These are phyloP conservation scores for Matsumurasca onukii DNA, from an alignment of 1,140 invertebrate genomes.

Conservation along the genomic window DNA sequence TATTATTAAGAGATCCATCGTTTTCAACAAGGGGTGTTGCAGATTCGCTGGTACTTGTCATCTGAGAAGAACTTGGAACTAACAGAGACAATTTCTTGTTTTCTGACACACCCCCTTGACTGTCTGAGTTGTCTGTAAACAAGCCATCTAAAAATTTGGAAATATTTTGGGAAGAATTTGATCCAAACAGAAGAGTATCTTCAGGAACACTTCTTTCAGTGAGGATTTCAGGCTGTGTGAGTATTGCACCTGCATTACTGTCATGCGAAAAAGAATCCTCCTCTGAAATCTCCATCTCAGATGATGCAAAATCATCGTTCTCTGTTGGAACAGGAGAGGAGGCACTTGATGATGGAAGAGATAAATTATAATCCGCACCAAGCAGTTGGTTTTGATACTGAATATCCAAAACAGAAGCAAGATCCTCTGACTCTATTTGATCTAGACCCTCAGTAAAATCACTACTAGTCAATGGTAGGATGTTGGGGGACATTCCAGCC, in stretches of 20 bases:
- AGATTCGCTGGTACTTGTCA: too few species aligned
- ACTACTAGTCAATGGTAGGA: slow-evolving; percentile 4
- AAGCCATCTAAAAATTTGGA: slow-evolving; percentile 31
- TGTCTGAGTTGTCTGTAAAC: background rate
- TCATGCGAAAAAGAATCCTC: slow-evolving; percentile 16
- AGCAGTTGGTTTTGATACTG: slow-evolving; percentile 12
- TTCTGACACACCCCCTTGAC: too few species aligned
- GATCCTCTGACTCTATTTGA: slow-evolving; percentile 23
- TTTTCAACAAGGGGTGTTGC: too few species aligned
- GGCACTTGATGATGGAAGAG: slow-evolving; percentile 19
- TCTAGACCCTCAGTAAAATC: slow-evolving; percentile 20
- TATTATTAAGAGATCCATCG: too few species aligned
- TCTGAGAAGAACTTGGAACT: background rate
- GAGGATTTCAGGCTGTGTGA: background rate
- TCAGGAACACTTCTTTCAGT: background rate
- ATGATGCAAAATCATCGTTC: slow-evolving; percentile 19
- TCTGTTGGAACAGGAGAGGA: slow-evolving; percentile 26
- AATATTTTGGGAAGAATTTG: slow-evolving; percentile 30
- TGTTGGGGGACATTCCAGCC: background rate
- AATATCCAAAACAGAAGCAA: slow-evolving; percentile 20
- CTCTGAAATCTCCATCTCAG: slow-evolving; percentile 21
- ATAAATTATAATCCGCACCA: slow-evolving; percentile 8
- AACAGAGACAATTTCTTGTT: background rate
- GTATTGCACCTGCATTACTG: background rate
- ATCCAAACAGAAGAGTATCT: slow-evolving; percentile 23